phyloP scores from a whole-genome alignment of 2,113 vertebrate genomes.

The Oophaga pumilio region DNA sequence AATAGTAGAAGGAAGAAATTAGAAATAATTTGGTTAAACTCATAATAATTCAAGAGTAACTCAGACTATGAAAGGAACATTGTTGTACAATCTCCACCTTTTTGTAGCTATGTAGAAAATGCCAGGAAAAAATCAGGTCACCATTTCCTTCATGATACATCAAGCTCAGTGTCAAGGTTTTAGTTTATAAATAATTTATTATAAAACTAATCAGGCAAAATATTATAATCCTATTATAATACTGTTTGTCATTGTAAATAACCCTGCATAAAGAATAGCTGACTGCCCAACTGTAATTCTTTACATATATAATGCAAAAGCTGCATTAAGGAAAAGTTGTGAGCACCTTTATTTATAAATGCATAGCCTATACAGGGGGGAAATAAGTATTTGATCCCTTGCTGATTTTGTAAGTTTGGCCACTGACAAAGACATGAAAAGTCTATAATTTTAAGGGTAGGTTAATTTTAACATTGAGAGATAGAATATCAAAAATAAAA shows the following conservation, averaged over 20 bases:
- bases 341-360: too few species aligned
- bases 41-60: background rate
- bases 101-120: background rate
- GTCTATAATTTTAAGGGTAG: too few species aligned
- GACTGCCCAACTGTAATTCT: background rate
- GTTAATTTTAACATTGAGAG: too few species aligned
- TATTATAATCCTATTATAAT: background rate
- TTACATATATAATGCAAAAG: too few species aligned
- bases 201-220: background rate
- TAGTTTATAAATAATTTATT: background rate
- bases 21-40: constrained; percentile 15
- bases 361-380: too few species aligned
- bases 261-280: background rate
- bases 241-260: background rate
- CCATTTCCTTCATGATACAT: constrained; percentile 15
- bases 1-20: background rate
- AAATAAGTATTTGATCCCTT: too few species aligned
- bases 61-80: background rate
- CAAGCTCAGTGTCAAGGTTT: constrained; percentile 10
- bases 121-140: background rate
- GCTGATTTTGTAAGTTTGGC: too few species aligned
- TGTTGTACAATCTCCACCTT: constrained; percentile 15
- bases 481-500: too few species aligned
- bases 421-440: too few species aligned
- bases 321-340: too few species aligned